A percentile compares a stretch with the other conserved stretches of the same genome.
These are phyloP conservation scores for Arizona elegans DNA, from an alignment of 2,113 vertebrate genomes.

Conservation along the genomic window DNA sequence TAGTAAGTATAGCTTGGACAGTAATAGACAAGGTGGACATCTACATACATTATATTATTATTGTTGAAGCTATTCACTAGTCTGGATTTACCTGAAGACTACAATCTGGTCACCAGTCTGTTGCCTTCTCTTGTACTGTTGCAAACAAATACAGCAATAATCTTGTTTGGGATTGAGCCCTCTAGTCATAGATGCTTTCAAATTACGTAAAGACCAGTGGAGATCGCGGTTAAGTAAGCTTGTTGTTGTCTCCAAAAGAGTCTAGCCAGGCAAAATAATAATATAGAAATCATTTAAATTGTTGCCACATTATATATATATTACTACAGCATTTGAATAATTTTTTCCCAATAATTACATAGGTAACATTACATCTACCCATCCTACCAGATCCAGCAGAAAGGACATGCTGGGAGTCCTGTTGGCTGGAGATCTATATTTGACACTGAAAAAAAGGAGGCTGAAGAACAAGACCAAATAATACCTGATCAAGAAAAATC, in stretches of 20 bases:
- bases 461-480: not conserved
- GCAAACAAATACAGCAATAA: conserved; percentile 91
- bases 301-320: conserved; percentile 3
- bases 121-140: conserved; percentile 91
- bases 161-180: conserved; percentile 94
- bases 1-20: not conserved
- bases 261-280: conserved; percentile 68
- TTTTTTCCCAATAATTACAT: not conserved
- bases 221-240: conserved; percentile 92
- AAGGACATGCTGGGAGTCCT: not conserved
- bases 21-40: not conserved
- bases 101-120: conserved; percentile 88
- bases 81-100: conserved; percentile 84
- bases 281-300: conserved; percentile 15
- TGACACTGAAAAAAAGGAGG: not conserved
- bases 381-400: not conserved
- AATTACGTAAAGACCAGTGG: conserved; percentile 95
- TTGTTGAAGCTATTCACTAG: not conserved
- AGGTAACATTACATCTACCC: not conserved
- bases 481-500: not conserved
- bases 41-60: not conserved
- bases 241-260: conserved; percentile 92
- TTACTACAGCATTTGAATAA: not conserved
- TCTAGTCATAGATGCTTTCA: conserved; percentile 84
- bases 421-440: not conserved